Conservation (phyloP, 2,888 invertebrate species). For the Lasioglossum lativentre region DNA sequence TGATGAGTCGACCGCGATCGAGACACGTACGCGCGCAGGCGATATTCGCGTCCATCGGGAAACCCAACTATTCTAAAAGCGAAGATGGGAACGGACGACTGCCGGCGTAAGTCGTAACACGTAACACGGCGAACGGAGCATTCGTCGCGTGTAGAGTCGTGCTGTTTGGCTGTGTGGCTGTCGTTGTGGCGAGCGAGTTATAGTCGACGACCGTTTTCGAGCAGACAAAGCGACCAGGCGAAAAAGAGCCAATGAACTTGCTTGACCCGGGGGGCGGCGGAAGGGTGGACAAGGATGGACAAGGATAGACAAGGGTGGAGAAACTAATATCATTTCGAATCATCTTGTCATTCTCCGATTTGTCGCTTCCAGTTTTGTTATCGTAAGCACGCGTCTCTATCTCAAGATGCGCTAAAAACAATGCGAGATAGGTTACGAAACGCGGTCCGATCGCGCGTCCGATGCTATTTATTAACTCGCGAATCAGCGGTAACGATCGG, state of each 20-base stretch:
- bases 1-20: background rate
- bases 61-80: background rate
- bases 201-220: background rate
- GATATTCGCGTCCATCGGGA: background rate
- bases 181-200: background rate
- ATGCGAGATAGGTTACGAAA: background rate
- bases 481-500: background rate
- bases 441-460: background rate
- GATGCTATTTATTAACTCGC: background rate
- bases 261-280: constrained; percentile 17
- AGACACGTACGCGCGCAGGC: background rate
- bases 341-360: background rate
- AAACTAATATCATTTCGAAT: background rate
- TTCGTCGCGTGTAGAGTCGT: background rate
- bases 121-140: background rate
- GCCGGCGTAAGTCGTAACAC: background rate
- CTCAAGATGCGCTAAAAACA: background rate
- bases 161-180: background rate
- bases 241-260: constrained; percentile 42
- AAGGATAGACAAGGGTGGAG: background rate
- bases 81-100: background rate
- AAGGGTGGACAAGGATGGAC: background rate
- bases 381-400: background rate
- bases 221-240: background rate
- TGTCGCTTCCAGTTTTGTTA: background rate